Evolutionary conservation across 1,140 invertebrate species (phyloP).

Genomic region (Neotoxoptera formosana): DNA sequence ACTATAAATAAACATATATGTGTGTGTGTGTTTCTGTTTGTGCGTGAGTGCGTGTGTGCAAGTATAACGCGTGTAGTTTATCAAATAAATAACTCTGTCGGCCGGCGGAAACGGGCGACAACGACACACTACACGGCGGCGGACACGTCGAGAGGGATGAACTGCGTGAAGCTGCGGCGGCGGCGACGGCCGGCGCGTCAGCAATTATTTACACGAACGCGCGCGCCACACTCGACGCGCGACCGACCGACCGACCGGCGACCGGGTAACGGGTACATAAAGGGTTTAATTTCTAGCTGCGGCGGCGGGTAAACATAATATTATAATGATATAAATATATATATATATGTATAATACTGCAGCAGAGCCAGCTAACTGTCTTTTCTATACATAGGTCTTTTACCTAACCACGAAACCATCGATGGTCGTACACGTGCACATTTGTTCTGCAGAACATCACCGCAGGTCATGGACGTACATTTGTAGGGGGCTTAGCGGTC

Average conservation of each 20-base stretch:
- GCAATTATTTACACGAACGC: slow-evolving; percentile 32
- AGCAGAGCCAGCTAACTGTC: neutral
- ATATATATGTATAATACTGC: neutral
- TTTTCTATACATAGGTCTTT: too few relatives aligned
- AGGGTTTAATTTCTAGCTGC: slow-evolving; percentile 12
- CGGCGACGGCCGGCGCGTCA: neutral
- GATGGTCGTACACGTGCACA: too few relatives aligned
- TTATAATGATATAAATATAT: neutral
- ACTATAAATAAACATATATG: neutral
- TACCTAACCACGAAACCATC: too few relatives aligned
- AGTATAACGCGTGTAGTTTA: neutral
- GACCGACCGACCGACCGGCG: neutral
- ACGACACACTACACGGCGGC: neutral
- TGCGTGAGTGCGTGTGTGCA: neutral
- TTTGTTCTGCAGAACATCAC: too few relatives aligned
- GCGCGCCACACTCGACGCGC: neutral
- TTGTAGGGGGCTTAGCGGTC: too few relatives aligned
- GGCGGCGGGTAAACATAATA: neutral
- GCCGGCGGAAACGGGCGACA: slow-evolving; percentile 21
- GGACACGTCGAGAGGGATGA: neutral
- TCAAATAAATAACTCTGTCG: slow-evolving; percentile 44
- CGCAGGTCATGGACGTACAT: too few relatives aligned
- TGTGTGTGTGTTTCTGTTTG: neutral
- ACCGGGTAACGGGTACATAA: neutral
- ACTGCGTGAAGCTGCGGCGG: neutral